A percentile compares a stretch with the other conserved stretches of the same genome.
Conservation (phyloP, 2,113 vertebrate genomes). For the Rhinolophus ferrumequinum region DNA sequence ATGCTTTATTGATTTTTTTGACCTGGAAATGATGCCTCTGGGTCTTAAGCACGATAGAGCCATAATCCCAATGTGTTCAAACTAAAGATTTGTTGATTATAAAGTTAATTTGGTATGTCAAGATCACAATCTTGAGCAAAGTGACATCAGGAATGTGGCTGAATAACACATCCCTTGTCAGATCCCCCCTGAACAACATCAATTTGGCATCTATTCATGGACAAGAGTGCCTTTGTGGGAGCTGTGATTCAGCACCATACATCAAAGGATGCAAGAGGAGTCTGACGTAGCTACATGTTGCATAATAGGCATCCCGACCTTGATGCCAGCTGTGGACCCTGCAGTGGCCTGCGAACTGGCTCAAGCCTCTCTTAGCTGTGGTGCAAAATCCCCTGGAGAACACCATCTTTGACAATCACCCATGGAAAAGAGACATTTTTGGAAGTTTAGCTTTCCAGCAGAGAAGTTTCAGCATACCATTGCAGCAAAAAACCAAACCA, state of each 20-base stretch:
- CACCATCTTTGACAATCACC: no score
- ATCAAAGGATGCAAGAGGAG: neutral
- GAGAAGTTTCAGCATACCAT: neutral
- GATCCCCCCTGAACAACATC: neutral
- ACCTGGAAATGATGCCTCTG: neutral
- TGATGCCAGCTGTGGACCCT: neutral
- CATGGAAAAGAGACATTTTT: neutral
- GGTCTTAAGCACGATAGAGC: neutral
- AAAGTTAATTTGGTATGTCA: neutral
- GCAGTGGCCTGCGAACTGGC: neutral
- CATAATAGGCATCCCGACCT: no score
- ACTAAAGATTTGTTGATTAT: neutral
- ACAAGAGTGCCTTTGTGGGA: neutral
- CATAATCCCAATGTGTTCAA: no score
- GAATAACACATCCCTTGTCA: neutral
- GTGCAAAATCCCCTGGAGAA: neutral
- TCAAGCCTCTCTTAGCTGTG: rapidly evolving
- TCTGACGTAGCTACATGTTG: no score
- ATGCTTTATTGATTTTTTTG: neutral
- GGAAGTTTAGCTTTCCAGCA: neutral
- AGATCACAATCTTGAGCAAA: neutral
- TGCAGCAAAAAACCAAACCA: neutral
- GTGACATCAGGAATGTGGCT: neutral
- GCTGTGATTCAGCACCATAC: no score
- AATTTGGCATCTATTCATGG: neutral